Conservation (phyloP, 2,797 vertebrate species). For the Pteronotus mesoamericanus region DNA sequence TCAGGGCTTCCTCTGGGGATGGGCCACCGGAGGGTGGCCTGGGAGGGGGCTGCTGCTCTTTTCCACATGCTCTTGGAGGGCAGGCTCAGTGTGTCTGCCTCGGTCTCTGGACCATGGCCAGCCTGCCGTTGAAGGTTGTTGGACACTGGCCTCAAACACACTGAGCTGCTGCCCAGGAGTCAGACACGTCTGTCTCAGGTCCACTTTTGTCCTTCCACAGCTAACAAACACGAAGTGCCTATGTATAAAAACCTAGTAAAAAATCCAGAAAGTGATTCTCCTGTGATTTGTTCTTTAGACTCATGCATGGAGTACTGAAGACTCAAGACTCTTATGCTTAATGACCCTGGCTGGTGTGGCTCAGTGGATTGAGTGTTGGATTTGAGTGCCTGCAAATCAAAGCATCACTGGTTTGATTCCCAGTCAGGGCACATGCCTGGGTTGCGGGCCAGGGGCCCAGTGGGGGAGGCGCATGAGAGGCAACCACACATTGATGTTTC, state of each 20-base stretch:
- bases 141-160: not conserved
- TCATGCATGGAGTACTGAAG: not conserved
- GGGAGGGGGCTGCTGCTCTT: not conserved
- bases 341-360: too few species aligned
- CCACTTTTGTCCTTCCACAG: not conserved
- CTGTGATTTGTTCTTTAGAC: not conserved
- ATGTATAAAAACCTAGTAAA: not conserved
- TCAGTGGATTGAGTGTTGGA: too few species aligned
- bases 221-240: not conserved
- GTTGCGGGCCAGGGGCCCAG: too few species aligned
- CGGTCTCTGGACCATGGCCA: not conserved
- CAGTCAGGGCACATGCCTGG: too few species aligned
- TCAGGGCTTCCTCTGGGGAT: fast-evolving
- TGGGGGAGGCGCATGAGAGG: too few species aligned
- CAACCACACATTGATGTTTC: too few species aligned
- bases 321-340: not conserved
- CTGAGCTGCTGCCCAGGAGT: not conserved
- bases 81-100: not conserved
- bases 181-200: not conserved
- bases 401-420: too few species aligned
- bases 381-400: too few species aligned
- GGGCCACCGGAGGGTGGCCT: not conserved
- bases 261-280: not conserved
- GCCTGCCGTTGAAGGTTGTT: not conserved
- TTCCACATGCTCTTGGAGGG: not conserved